Conservation (phyloP, 2,797 vertebrate genomes). For the Hybognathus amarus region DNA sequence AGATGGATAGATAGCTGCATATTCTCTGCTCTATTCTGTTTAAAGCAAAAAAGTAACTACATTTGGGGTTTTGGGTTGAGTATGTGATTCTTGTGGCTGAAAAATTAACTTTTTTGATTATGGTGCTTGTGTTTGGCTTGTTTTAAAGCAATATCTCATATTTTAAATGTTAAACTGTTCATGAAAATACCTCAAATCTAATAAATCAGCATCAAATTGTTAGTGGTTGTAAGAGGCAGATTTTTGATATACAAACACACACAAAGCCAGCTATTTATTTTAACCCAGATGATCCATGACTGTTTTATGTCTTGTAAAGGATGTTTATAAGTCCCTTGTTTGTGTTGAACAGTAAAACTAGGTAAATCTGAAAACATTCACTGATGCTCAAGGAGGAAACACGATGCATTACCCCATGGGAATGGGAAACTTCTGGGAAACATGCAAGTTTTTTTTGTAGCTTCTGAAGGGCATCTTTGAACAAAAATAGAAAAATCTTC, state of each 20-base stretch:
- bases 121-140: neutral
- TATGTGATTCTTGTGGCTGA: neutral
- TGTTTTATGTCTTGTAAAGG: no score
- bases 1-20: neutral
- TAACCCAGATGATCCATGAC: no score
- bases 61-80: neutral
- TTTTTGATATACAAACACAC: neutral
- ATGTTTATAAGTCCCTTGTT: no score
- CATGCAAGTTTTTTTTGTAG: no score
- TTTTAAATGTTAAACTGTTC: neutral
- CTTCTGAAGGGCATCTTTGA: no score
- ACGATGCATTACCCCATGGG: no score
- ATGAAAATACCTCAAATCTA: neutral
- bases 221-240: neutral
- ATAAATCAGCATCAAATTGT: neutral
- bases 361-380: no score
- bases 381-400: no score
- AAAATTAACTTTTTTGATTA: neutral
- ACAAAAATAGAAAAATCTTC: no score
- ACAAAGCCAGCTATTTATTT: no score
- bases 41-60: neutral
- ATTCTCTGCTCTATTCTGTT: conserved; percentile 7
- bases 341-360: no score
- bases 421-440: no score
- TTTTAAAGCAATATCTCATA: neutral